Percentiles rank a stretch among this genome's conserved stretches.
Conservation (phyloP, 2,113 vertebrate species). For the Parotia lawesii region DNA sequence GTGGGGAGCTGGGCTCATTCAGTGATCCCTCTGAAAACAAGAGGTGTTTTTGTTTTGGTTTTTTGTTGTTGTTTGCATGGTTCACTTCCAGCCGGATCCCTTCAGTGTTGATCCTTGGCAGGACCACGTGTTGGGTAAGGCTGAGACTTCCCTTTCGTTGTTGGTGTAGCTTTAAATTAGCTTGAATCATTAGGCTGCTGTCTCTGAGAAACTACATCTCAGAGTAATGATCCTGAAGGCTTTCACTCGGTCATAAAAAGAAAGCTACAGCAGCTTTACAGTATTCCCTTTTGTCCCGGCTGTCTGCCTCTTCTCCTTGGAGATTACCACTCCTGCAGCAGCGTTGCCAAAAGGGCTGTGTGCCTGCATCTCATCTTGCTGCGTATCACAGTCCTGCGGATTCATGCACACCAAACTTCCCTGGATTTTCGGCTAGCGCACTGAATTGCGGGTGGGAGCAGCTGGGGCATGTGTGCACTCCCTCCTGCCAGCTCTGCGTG, state of each 20-base stretch:
- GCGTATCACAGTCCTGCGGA: neutral
- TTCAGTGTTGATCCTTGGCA: neutral
- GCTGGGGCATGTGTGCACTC: neutral
- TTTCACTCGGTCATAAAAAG: neutral
- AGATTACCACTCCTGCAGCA: neutral
- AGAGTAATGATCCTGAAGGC: neutral
- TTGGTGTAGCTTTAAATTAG: neutral
- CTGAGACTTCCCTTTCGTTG: neutral
- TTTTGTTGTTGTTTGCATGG: neutral
- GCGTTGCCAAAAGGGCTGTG: neutral
- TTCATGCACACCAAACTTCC: neutral
- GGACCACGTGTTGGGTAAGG: neutral
- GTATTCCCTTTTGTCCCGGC: neutral
- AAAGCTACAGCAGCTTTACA: neutral
- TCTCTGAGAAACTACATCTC: neutral
- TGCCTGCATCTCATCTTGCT: neutral
- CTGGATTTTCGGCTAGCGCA: neutral
- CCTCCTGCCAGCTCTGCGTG: neutral
- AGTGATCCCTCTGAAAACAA: neutral
- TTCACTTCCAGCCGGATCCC: neutral
- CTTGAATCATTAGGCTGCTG: neutral
- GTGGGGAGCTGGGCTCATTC: neutral
- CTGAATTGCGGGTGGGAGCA: neutral
- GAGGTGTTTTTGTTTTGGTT: neutral
- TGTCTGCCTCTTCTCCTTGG: neutral